Base-by-base conservation (phyloP, 2,888 invertebrate genomes). In the Leptinotarsa rubiginosa region DNA sequence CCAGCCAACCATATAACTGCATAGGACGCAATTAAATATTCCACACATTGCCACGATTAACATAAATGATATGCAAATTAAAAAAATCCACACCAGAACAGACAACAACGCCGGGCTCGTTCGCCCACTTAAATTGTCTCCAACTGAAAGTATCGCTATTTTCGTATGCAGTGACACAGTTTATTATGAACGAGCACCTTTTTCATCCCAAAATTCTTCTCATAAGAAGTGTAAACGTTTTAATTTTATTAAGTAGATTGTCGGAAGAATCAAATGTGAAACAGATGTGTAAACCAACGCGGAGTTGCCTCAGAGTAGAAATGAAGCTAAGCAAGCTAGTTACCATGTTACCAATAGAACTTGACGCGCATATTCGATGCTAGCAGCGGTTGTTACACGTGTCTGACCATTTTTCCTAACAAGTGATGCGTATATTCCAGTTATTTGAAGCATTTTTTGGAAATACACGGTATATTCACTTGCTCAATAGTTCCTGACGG, bases 241-340 rank as follows among this genome's bases (percentile, higher is more conserved):
- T 73, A 73, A 79, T 76, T 75, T 72, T 56, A 73, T 76, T 74
- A 77, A 75, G 75, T 78, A 76, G 69, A 75, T 72, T 73, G 75
- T 77, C 62, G 75, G 75, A 69, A 73, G 71, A 47, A 52, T 72
- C 65, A 69, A 73, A 77, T 77, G 76, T 72, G 65, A 75, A 75
- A 76, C 78, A 75, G 69, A 75, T 79, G 77, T 79, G 76, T 54
- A 18, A 68, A 64, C 75, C 75, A 75, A 75, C 75, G 72, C 75
- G 69, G 69, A 75, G 75, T 69, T 65, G 68, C 7, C 31, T 25
- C 25, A 16, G 22, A 70, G 15, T 69, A 16, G 20, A 70, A 47
- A 59, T 65, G 74, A 50, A 68, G 52, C 73, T 25, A 31, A 25
- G 56, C 69, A 56, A 65, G 73, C 65, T 49, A 31, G 64, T 22